Evolutionary conservation across 2,797 vertebrate species (phyloP).

Genomic region (Darevskia nairensis): DNA sequence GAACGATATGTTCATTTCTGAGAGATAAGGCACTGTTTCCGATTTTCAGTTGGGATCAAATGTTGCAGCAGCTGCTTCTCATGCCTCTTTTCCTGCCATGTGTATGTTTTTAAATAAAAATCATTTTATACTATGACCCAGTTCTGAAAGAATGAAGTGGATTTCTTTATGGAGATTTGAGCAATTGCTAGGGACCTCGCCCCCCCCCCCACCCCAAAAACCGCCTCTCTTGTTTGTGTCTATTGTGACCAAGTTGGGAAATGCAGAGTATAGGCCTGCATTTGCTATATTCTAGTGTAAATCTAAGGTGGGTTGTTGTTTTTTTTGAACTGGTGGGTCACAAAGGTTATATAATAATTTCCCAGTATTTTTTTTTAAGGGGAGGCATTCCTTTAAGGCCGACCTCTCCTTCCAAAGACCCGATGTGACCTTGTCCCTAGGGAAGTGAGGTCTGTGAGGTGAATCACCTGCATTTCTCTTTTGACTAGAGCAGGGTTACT

Average conservation of each 20-base stretch:
- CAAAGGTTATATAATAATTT: background rate
- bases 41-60: background rate
- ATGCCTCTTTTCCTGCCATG: background rate
- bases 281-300: background rate
- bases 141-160: background rate
- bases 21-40: background rate
- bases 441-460: background rate
- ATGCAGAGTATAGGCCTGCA: background rate
- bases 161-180: background rate
- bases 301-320: background rate
- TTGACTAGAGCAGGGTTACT: background rate
- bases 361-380: background rate
- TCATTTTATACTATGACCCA: background rate
- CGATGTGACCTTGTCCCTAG: background rate
- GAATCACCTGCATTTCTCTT: background rate
- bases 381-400: background rate
- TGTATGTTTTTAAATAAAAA: background rate
- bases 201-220: too few relatives aligned
- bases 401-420: background rate
- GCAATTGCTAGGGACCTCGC: background rate
- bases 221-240: background rate
- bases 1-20: background rate
- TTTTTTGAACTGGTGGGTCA: background rate
- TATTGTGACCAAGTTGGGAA: background rate
- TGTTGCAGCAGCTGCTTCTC: background rate